These are phyloP conservation scores for Hiodon tergisus DNA, from an alignment of 2,113 vertebrate genomes.

Conservation along the genomic window DNA sequence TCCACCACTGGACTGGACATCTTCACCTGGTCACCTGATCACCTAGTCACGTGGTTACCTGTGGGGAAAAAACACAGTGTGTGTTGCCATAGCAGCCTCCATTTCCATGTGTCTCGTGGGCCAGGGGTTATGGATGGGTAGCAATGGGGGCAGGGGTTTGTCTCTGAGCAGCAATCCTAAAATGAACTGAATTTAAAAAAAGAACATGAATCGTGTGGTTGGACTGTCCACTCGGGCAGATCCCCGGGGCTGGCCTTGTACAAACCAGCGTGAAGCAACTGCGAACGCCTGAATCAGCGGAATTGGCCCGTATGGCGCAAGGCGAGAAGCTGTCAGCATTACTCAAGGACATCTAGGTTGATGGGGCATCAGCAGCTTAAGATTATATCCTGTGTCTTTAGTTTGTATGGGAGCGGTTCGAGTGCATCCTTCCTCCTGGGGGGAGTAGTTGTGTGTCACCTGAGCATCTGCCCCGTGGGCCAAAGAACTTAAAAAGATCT, in stretches of 20 bases:
- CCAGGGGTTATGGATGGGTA: too few relatives aligned
- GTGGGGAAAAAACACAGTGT: background rate
- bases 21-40: background rate
- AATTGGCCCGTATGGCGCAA: conserved; percentile 33
- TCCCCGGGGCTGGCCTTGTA: too few relatives aligned
- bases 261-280: background rate
- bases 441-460: background rate
- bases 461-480: background rate
- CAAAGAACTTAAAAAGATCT: too few relatives aligned
- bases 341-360: conserved; percentile 38
- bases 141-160: too few relatives aligned
- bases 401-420: background rate
- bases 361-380: conserved; percentile 57
- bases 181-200: too few relatives aligned
- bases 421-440: background rate
- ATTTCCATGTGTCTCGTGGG: too few relatives aligned
- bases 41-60: conserved; percentile 13
- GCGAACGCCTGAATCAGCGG: conserved; percentile 25
- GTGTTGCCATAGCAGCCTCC: too few relatives aligned
- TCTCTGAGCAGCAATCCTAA: too few relatives aligned
- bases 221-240: too few relatives aligned
- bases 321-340: conserved; percentile 38
- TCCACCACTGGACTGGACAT: conserved; percentile 54
- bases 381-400: conserved; percentile 37
- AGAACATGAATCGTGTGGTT: too few relatives aligned